phyloP scores from a whole-genome alignment of 2,113 vertebrate genomes.

The Plectropomus leopardus region DNA sequence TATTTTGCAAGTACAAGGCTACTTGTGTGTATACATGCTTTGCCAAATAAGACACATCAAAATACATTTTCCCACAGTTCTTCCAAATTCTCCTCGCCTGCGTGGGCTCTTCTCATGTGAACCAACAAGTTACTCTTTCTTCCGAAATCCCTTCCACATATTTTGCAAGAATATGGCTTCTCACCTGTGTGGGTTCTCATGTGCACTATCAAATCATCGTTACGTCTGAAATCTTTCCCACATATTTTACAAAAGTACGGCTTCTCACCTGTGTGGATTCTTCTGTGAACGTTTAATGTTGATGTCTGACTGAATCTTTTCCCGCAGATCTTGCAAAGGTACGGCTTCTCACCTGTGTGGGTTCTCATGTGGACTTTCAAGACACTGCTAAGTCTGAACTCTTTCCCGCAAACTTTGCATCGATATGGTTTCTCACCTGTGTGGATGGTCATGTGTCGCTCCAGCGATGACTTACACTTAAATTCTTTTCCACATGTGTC shows the following conservation, averaged over 20 bases:
- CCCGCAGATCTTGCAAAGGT: not conserved
- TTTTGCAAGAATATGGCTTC: not conserved
- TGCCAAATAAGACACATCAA: no score
- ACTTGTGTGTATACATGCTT: no score
- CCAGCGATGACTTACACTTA: no score
- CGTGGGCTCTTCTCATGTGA: no score
- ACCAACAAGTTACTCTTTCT: no score
- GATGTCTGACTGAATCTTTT: not conserved
- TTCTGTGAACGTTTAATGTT: no score
- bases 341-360: conserved; percentile 13
- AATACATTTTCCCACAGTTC: not conserved
- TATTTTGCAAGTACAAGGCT: no score
- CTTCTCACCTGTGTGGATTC: conserved; percentile 14
- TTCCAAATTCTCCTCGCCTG: not conserved
- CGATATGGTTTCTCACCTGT: not conserved
- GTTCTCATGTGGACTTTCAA: no score
- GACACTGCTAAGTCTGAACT: no score
- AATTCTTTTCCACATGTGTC: no score
- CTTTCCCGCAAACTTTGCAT: no score
- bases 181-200: not conserved
- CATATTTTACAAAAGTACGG: not conserved
- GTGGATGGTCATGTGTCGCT: not conserved
- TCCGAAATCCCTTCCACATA: no score
- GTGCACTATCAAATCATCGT: not conserved
- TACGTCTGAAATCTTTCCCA: not conserved